Evolutionary conservation across 1,140 invertebrate species (phyloP).

Genomic region (Platyscapa corneri): DNA sequence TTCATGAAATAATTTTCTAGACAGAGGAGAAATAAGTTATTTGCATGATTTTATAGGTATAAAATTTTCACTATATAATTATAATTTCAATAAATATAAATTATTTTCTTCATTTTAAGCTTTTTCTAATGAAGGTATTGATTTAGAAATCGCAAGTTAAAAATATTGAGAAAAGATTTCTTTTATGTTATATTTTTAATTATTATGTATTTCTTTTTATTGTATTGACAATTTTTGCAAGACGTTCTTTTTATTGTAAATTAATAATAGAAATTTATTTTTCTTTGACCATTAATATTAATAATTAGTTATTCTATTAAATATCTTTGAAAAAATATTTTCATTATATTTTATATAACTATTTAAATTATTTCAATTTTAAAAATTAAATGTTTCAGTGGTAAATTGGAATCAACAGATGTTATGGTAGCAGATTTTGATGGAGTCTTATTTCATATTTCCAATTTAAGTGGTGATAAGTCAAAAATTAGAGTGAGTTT

Average conservation of each 20-base stretch:
- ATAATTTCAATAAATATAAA: too few species aligned
- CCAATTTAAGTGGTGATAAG: slow-evolving; percentile 96
- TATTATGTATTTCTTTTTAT: too few species aligned
- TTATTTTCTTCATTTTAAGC: too few species aligned
- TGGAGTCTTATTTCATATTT: slow-evolving; percentile 98
- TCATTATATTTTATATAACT: not conserved
- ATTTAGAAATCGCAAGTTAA: too few species aligned
- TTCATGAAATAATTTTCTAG: slow-evolving; percentile 5
- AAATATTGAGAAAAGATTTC: too few species aligned
- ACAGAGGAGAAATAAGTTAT: not conserved
- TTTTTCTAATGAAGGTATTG: too few species aligned
- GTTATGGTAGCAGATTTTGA: slow-evolving; percentile 98
- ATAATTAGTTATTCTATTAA: too few species aligned
- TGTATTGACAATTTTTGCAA: too few species aligned
- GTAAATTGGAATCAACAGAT: slow-evolving; percentile 96
- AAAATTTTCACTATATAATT: not conserved
- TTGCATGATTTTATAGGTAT: not conserved
- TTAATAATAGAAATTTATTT: too few species aligned
- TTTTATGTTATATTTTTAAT: too few species aligned
- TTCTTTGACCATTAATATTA: too few species aligned
- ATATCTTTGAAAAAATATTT: not conserved
- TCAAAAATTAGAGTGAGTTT: slow-evolving; percentile 94
- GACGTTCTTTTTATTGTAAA: too few species aligned
- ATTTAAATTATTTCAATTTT: not conserved
- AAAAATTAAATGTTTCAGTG: slow-evolving; percentile 76